phyloP scores from a whole-genome alignment of 2,797 vertebrate species.

The Enteromius unitaeniatus region DNA sequence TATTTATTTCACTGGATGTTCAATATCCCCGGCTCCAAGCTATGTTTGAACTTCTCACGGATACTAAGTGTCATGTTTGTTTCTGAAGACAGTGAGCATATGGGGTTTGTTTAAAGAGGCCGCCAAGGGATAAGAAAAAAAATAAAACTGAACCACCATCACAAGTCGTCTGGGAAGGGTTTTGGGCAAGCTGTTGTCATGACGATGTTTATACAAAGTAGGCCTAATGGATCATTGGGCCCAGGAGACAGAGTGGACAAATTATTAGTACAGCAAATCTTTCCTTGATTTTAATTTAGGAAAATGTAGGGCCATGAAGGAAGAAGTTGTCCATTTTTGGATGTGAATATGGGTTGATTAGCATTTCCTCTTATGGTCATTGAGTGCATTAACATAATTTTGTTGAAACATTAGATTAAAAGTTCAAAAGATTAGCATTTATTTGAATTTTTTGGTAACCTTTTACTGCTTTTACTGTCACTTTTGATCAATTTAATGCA shows the following conservation, averaged over 20 bases:
- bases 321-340: constrained; percentile 32
- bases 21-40: neutral
- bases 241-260: constrained; percentile 13
- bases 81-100: constrained; percentile 73
- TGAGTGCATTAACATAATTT: constrained; percentile 7
- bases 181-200: constrained; percentile 45
- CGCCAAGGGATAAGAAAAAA: constrained; percentile 54
- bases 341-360: constrained; percentile 28
- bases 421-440: neutral
- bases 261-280: constrained; percentile 27
- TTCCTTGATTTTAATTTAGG: constrained; percentile 42
- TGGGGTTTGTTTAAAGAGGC: constrained; percentile 74
- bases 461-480: neutral
- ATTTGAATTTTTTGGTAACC: neutral
- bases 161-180: constrained; percentile 32
- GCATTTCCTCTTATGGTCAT: constrained; percentile 64
- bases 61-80: constrained; percentile 69
- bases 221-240: constrained; percentile 23
- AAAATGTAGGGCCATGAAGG: constrained; percentile 37
- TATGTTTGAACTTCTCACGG: constrained; percentile 67
- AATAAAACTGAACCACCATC: constrained; percentile 18
- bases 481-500: neutral
- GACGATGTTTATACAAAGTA: constrained; percentile 52
- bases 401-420: neutral
- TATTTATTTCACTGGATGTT: constrained; percentile 14